Conservation (phyloP, 2,888 invertebrate species). For the Aricia artaxerxes region DNA sequence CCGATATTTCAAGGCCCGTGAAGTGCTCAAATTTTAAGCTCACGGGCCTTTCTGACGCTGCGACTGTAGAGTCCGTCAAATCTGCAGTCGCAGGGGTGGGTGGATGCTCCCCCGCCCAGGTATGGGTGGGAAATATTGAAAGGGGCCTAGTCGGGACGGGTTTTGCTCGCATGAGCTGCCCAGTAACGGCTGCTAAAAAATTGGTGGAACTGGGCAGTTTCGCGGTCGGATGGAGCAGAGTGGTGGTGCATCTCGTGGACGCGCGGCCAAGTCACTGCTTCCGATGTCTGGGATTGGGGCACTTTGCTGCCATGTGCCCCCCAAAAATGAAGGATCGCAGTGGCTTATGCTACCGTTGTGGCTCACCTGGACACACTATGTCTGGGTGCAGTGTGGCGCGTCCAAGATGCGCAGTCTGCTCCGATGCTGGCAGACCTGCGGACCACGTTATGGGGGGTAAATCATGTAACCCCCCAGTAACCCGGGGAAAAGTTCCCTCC, state of each 20-base stretch:
- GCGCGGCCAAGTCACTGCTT: neutral
- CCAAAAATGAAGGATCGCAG: neutral
- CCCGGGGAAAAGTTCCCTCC: neutral
- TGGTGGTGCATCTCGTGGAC: neutral
- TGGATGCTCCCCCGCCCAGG: neutral
- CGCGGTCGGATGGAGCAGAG: neutral
- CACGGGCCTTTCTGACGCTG: neutral
- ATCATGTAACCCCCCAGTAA: neutral
- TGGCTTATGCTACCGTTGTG: too few relatives aligned
- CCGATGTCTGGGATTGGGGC: neutral
- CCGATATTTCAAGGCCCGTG: neutral
- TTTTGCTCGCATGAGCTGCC: neutral
- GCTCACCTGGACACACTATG: neutral
- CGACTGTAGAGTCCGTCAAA: neutral
- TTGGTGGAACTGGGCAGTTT: neutral
- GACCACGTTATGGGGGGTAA: neutral
- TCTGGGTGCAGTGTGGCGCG: neutral
- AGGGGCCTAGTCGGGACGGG: neutral
- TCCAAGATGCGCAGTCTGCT: neutral
- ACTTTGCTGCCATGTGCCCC: neutral
- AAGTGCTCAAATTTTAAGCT: neutral
- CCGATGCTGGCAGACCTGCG: neutral
- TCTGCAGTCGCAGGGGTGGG: neutral
- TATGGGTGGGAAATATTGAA: too few relatives aligned
- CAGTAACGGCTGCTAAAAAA: neutral